phyloP scores from a whole-genome alignment of 2,797 vertebrate species.

The Cheirogaleus major region DNA sequence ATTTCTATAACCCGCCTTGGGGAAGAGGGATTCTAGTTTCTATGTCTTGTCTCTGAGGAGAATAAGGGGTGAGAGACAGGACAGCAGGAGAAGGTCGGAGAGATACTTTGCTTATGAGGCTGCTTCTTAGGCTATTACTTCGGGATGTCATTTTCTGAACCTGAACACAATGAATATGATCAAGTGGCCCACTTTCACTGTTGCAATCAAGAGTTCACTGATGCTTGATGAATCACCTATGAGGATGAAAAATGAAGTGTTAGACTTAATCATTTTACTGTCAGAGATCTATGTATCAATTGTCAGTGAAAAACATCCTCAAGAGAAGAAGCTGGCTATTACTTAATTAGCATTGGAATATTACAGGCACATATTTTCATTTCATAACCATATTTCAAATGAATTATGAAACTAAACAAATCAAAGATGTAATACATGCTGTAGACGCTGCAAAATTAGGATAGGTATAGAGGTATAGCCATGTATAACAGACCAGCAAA shows the following conservation, averaged over 20 bases:
- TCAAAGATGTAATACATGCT: conserved; percentile 50
- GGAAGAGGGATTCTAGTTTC: background rate
- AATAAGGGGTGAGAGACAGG: background rate
- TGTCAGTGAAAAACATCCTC: conserved; percentile 24
- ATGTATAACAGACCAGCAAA: conserved; percentile 30
- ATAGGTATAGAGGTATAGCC: background rate
- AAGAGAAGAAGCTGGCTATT: conserved; percentile 58
- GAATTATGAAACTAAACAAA: conserved; percentile 68
- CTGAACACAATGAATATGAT: background rate
- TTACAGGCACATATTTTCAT: conserved; percentile 64
- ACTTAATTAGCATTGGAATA: conserved; percentile 68
- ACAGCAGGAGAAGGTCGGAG: background rate
- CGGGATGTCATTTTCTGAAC: background rate
- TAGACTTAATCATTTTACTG: conserved; percentile 62
- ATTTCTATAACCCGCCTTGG: background rate
- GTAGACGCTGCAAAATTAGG: conserved; percentile 49
- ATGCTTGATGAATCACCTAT: conserved; percentile 38
- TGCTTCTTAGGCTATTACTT: background rate
- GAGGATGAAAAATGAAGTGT: conserved; percentile 34
- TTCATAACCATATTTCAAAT: conserved; percentile 72
- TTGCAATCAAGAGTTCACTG: background rate
- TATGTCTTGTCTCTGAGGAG: background rate
- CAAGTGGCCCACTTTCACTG: background rate
- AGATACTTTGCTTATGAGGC: background rate
- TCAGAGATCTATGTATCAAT: conserved; percentile 64